Evolutionary conservation across 2,113 vertebrate genomes (phyloP).

Genomic region (Physeter macrocephalus): DNA sequence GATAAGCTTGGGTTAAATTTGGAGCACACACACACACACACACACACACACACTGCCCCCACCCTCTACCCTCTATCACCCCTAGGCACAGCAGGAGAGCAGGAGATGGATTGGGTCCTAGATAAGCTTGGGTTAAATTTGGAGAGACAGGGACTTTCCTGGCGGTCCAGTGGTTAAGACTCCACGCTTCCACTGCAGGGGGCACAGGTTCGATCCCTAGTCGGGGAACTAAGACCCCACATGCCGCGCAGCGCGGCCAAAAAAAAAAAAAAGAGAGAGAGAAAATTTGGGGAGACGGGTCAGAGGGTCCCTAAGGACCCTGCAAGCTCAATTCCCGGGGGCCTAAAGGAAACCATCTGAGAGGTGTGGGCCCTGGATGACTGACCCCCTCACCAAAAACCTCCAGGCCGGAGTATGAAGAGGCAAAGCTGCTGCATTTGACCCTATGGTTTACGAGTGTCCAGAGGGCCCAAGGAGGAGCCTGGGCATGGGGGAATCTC

Average conservation of each 20-base stretch:
- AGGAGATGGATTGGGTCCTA: not conserved
- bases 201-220: too few relatives aligned
- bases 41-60: not conserved
- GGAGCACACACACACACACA: too few relatives aligned
- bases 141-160: not conserved
- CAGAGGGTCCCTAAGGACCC: not conserved
- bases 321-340: not conserved
- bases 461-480: not conserved
- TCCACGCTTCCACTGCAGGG: too few relatives aligned
- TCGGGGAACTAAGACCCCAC: too few relatives aligned
- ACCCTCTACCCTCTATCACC: too few relatives aligned
- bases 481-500: accelerated
- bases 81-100: not conserved
- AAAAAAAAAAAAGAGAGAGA: not conserved
- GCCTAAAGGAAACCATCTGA: not conserved
- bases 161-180: too few relatives aligned
- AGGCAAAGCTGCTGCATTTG: not conserved
- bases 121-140: not conserved
- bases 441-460: not conserved
- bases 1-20: not conserved
- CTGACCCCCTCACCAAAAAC: not conserved
- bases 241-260: too few relatives aligned
- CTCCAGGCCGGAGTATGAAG: not conserved
- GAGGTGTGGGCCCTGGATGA: not conserved
- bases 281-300: not conserved